A percentile compares a stretch with the other conserved stretches of the same genome.
Evolutionary conservation across 2,888 invertebrate genomes (phyloP).

Genomic region (Troides aeacus): DNA sequence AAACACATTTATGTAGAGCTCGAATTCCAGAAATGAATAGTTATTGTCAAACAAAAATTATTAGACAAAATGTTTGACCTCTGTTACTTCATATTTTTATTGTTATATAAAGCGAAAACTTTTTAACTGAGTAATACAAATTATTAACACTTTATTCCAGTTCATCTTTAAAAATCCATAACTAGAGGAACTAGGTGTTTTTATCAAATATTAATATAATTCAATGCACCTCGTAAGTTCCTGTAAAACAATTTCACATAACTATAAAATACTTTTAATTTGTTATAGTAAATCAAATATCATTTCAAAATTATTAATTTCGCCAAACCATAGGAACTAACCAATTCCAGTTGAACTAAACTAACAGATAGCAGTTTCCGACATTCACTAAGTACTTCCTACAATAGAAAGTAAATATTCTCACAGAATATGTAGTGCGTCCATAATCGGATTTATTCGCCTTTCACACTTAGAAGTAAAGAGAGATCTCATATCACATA

Average conservation of each 20-base stretch:
- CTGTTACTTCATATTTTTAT: no score
- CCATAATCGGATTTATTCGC: slow-evolving; percentile 69
- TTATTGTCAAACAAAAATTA: no score
- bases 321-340: neutral
- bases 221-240: no score
- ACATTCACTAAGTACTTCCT: slow-evolving; percentile 38
- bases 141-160: no score
- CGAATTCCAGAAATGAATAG: no score
- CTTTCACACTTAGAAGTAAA: slow-evolving; percentile 37
- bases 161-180: no score
- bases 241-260: no score
- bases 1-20: neutral
- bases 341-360: slow-evolving; percentile 1
- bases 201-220: no score
- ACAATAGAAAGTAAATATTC: slow-evolving; percentile 55
- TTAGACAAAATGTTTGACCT: no score
- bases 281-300: slow-evolving; percentile 1
- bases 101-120: no score
- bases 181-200: no score
- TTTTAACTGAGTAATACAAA: no score
- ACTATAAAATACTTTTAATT: neutral
- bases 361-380: slow-evolving; percentile 2
- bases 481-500: neutral
- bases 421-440: slow-evolving; percentile 51
- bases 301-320: neutral